Evolutionary conservation across 2,797 vertebrate species (phyloP), one percentile per base, ranked within the genome.

Genomic region (Jordanella pulchra): DNA sequence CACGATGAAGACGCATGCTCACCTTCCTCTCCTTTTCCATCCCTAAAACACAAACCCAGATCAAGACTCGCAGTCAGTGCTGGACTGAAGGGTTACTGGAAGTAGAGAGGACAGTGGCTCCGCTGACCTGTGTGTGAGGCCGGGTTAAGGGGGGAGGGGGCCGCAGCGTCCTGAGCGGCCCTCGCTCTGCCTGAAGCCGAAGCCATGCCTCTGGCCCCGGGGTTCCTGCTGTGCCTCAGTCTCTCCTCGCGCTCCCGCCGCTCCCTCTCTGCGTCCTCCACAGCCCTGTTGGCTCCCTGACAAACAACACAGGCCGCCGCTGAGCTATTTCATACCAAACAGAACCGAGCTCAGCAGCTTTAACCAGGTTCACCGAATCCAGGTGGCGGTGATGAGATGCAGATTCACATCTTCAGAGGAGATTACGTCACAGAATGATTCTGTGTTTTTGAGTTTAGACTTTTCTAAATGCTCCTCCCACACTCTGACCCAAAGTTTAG

Each of bases 21-120:
- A 99, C 97, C 93, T 99, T 99, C 84, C 97, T 94, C 93, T 99
- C 97, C 68, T 97, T 93, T 77, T 98, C 97, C 94, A 97, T 92
- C 76, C 97, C 97, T 92, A 65, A 30, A 27, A 12, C 50, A 32
- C 45, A 10, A 32, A 70, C 6, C 1, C 28, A 3, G 4, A 2
- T n/a, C 50, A 73, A 54, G 4, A 23, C n/a, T 65, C 18, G 11
- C 42, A 17, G 25, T 30, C 28, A 56, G 28, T 7, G 28, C 27
- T 17, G 27, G 15, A 1, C 5, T 39, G 35, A 39, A 39, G 35
- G 5, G 35, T 7, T 4, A 4, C 35, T 7, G 6, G 35, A 39
- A 4, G 4, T 39, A 39, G 35, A 39, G 35, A 7, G 3, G 25
- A 54, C 10, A 21, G 64, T 44, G 60, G 11, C 28, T 21, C 32